Conservation (phyloP, 2,113 vertebrate species). For the Lepisosteus oculatus region DNA sequence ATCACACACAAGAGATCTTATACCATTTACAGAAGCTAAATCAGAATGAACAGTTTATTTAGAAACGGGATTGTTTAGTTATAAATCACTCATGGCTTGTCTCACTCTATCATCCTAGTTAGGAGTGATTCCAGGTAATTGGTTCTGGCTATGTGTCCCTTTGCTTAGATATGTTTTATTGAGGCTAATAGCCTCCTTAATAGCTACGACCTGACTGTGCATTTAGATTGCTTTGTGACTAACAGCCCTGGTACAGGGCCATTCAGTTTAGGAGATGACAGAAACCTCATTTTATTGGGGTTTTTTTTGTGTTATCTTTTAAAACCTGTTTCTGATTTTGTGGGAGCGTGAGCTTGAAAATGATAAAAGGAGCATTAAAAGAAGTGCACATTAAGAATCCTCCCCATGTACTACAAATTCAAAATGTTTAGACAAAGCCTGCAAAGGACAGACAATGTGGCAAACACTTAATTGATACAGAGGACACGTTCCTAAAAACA, state of each 20-base stretch:
- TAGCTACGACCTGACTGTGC: constrained; percentile 72
- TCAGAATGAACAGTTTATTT: constrained; percentile 6
- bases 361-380: constrained; percentile 19
- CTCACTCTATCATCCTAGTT: constrained; percentile 7
- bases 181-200: constrained; percentile 74
- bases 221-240: constrained; percentile 74
- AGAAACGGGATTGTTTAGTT: constrained; percentile 8
- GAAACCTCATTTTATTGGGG: constrained; percentile 75
- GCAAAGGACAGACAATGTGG: too few species aligned
- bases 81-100: constrained; percentile 24
- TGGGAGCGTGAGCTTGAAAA: constrained; percentile 66
- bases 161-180: constrained; percentile 42
- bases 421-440: background rate
- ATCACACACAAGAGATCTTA: background rate
- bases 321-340: constrained; percentile 68
- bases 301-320: constrained; percentile 26
- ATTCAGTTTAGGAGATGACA: constrained; percentile 67
- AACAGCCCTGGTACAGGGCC: constrained; percentile 64
- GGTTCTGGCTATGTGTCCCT: constrained; percentile 24
- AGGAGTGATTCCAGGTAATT: constrained; percentile 31
- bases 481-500: too few species aligned
- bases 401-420: background rate
- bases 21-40: constrained; percentile 1
- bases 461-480: too few species aligned
- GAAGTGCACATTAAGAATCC: background rate